Percentiles rank a stretch among this genome's conserved stretches.
Evolutionary conservation across 2,888 invertebrate genomes (phyloP).

Genomic region (Tenthredo livida): DNA sequence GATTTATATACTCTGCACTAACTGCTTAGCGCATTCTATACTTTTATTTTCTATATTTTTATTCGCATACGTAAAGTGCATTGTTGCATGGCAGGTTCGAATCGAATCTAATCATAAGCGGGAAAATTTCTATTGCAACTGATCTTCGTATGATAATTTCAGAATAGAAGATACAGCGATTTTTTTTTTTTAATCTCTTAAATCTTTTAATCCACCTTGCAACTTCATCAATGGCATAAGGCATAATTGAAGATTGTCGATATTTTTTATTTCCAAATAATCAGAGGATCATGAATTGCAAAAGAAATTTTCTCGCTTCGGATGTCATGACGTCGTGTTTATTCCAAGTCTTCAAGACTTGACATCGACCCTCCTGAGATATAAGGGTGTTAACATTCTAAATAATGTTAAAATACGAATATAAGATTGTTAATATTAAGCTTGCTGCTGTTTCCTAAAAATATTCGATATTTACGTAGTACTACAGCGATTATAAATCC

Average conservation of each 20-base stretch:
- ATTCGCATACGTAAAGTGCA: neutral
- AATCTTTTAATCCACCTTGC: neutral
- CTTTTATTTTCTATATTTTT: neutral
- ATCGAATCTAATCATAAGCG: neutral
- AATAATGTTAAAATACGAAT: neutral
- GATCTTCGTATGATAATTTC: neutral
- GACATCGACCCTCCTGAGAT: neutral
- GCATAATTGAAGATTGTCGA: neutral
- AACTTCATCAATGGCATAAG: too few relatives aligned
- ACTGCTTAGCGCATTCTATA: neutral
- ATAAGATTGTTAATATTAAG: neutral
- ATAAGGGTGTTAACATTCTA: neutral
- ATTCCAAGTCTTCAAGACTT: neutral
- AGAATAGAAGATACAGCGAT: neutral
- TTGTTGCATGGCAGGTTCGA: neutral
- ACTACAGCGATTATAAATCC: conserved; percentile 4
- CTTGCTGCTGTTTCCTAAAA: neutral
- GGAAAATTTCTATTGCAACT: neutral
- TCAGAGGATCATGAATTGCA: neutral
- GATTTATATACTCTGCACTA: neutral
- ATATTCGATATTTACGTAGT: neutral
- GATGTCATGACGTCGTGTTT: neutral
- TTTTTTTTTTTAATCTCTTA: neutral
- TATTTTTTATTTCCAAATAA: neutral
- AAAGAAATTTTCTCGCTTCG: neutral